Base-by-base conservation (phyloP, 2,888 invertebrate species). In the Campoplex nolae region DNA sequence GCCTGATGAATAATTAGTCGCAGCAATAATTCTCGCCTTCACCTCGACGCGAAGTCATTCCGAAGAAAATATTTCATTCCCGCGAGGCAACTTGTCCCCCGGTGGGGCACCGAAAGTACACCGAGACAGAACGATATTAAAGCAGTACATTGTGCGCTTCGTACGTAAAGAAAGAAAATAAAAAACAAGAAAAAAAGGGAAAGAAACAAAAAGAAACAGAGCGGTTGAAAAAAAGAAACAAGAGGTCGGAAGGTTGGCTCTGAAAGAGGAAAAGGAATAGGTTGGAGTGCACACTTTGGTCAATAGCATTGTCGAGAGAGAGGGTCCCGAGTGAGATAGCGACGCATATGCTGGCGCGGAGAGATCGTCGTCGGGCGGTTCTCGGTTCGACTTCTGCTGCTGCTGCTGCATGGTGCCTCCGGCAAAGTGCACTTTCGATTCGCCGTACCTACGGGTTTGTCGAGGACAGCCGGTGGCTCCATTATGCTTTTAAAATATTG, bases 401-500 rank as follows among this genome's bases (percentile, higher is more conserved):
- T 86, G 38, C 38, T 38, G 85, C n/a, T 23, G 73, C 85, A 54
- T 56, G 85, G 32, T 23, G 73, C 85, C 65, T 56, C 77, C 79
- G 82, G 73, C 84, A 88, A 89, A 91, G 91, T 90, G 92, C 90
- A 92, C 91, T 92, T 91, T 88, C 90, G 90, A 90, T 89, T 90
- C 89, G 90, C 89, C 89, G 88, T 81, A 62, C 89, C 85, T 83
- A 65, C 73, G 73, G 79, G 88, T 87, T 89, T 90, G 89, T 89
- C 88, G 83, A 83, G 82, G 87, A 89, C 90, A 90, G 88, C 83
- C 87, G 88, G 88, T 89, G 87, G 79, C 91, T 91, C 91, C 89
- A 91, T 92, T 92, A 91, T 92, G 87, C 88, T 88, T 88, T 89
- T 93, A 91, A 93, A 92, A 93, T 93, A 93, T 93, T 92, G 92